Percentiles rank a stretch among this genome's conserved stretches.
phyloP scores from a whole-genome alignment of 2,888 invertebrate species.

The Ariolimax columbianus region DNA sequence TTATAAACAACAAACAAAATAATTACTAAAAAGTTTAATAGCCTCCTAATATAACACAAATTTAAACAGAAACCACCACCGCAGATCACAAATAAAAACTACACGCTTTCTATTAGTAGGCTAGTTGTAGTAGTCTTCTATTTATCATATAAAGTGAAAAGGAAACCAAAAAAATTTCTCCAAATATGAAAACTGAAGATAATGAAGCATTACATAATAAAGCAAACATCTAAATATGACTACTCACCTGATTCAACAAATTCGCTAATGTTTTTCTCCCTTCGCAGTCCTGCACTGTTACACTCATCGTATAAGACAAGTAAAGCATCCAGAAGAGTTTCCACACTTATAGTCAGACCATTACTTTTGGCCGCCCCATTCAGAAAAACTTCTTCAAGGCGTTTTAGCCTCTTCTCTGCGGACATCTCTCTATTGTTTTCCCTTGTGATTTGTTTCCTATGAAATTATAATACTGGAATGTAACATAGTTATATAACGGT shows the following conservation, averaged over 20 bases:
- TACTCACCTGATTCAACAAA: conserved; percentile 85
- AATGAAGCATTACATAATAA: not conserved
- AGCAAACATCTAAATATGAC: not conserved
- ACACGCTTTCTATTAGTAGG: no score
- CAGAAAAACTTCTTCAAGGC: conserved; percentile 90
- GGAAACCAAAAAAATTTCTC: no score
- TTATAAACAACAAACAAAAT: no score
- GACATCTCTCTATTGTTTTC: conserved; percentile 62
- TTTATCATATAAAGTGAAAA: no score
- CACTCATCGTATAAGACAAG: conserved; percentile 97
- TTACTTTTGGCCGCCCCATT: conserved; percentile 85
- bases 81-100: no score
- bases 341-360: conserved; percentile 84
- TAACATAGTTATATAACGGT: not conserved
- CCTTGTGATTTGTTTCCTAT: no score
- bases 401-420: conserved; percentile 87
- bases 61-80: no score
- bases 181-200: not conserved
- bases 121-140: no score
- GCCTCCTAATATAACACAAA: no score
- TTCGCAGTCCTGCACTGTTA: conserved; percentile 93
- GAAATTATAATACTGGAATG: conserved; percentile 15
- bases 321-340: conserved; percentile 94
- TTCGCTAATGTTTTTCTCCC: conserved; percentile 97
- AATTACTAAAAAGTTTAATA: no score